Evolutionary conservation across 35 echinoderm and acorn worm species (phyloP).

Genomic region (Apostichopus japonicus): DNA sequence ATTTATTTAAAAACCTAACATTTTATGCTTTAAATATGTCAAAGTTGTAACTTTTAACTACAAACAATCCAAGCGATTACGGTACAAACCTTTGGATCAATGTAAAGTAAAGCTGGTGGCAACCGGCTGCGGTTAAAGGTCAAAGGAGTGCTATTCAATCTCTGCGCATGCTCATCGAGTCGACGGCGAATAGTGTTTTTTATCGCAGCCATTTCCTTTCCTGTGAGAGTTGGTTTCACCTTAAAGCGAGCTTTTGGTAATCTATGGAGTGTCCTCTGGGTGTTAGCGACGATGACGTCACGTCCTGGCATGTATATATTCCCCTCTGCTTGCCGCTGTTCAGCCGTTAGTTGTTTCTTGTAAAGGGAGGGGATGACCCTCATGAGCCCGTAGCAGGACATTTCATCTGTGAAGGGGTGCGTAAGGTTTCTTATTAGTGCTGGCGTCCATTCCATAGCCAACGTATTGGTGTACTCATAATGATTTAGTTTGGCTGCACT

Average conservation of each 20-base stretch:
- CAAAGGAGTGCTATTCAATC: constrained; percentile 3
- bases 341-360: background rate
- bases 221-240: background rate
- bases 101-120: constrained; percentile 36
- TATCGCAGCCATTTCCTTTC: constrained; percentile 1
- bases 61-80: no score
- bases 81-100: constrained; percentile 39
- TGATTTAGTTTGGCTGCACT: background rate
- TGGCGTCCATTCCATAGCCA: background rate
- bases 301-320: constrained; percentile 48
- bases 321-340: constrained; percentile 16
- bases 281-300: constrained; percentile 44
- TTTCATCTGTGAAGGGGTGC: constrained; percentile 24
- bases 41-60: no score
- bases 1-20: no score
- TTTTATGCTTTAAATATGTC: no score
- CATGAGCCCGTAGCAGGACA: background rate
- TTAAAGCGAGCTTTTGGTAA: background rate
- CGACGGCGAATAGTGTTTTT: constrained; percentile 1
- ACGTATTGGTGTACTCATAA: background rate
- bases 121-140: constrained; percentile 22
- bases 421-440: constrained; percentile 25
- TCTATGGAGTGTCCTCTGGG: constrained; percentile 7
- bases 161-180: constrained; percentile 6
- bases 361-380: constrained; percentile 6